phyloP scores from a whole-genome alignment of 2,797 vertebrate genomes.

The Ptychobarbus kaznakovi region DNA sequence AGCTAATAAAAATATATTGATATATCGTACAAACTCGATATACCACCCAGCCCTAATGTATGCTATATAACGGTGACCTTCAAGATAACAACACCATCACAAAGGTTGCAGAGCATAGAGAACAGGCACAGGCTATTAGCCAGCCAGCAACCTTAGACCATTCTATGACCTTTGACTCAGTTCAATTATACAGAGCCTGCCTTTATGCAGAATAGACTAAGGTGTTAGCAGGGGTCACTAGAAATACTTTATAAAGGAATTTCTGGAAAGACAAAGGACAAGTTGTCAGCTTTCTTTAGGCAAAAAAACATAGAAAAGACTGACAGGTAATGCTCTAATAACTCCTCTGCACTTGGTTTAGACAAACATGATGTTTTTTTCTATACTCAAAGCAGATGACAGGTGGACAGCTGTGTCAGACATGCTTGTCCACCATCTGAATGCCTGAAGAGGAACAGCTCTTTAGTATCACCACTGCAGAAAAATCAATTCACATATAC shows the following conservation, averaged over 20 bases:
- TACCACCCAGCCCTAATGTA: too few relatives aligned
- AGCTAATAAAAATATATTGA: too few relatives aligned
- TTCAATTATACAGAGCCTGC: neutral
- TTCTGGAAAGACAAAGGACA: neutral
- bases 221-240: neutral
- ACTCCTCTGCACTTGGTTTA: neutral
- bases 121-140: neutral
- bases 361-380: neutral
- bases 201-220: neutral
- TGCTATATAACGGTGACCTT: neutral
- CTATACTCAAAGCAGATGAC: neutral
- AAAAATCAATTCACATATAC: neutral
- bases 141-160: neutral
- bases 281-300: neutral
- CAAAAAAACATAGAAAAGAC: neutral
- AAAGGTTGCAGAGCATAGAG: neutral
- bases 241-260: neutral
- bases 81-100: neutral
- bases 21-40: too few relatives aligned
- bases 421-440: neutral
- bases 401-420: slow-evolving; percentile 12
- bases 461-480: neutral
- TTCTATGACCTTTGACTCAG: slow-evolving; percentile 12
- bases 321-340: neutral
- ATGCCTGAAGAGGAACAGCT: neutral